Percentiles rank a stretch among this genome's conserved stretches.
phyloP scores from a whole-genome alignment of 2,888 invertebrate genomes.

The Stegana nigrithorax region DNA sequence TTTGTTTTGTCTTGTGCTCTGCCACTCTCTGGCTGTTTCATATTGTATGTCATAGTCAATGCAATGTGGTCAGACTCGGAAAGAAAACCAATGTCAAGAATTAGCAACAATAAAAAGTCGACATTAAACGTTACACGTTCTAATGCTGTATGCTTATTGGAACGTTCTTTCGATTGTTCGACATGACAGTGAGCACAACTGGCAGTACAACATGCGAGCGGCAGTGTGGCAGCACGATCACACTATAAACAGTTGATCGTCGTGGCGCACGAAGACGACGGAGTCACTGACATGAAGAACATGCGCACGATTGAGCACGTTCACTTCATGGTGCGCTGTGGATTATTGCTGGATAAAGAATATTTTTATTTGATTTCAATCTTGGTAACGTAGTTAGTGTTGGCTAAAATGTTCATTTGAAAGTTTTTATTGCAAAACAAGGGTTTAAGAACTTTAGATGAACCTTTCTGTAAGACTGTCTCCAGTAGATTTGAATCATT shows the following conservation, averaged over 20 bases:
- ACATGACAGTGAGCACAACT: not conserved
- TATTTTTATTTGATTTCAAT: too few species aligned
- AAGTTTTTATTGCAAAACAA: too few species aligned
- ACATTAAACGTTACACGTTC: slow-evolving; percentile 5
- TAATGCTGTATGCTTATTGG: not conserved
- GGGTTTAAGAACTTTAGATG: too few species aligned
- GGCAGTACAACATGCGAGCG: too few species aligned
- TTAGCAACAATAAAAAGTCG: slow-evolving; percentile 4
- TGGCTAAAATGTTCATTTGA: too few species aligned
- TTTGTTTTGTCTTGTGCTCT: not conserved
- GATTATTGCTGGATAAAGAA: not conserved
- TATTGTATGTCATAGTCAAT: slow-evolving; percentile 11
- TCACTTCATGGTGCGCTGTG: not conserved
- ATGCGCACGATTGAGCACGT: not conserved
- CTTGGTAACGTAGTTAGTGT: too few species aligned
- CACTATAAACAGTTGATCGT: not conserved
- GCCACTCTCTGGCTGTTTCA: not conserved
- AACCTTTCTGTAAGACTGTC: too few species aligned
- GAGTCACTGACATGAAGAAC: not conserved
- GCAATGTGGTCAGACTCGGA: not conserved
- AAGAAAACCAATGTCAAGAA: slow-evolving; percentile 3
- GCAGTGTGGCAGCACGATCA: slow-evolving; percentile 11
- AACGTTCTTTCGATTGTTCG: not conserved
- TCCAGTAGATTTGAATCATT: too few species aligned
- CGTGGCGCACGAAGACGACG: not conserved